These are phyloP conservation scores for Aphelocoma californica DNA, from an alignment of 2,797 vertebrate species.

Conservation along the genomic window DNA sequence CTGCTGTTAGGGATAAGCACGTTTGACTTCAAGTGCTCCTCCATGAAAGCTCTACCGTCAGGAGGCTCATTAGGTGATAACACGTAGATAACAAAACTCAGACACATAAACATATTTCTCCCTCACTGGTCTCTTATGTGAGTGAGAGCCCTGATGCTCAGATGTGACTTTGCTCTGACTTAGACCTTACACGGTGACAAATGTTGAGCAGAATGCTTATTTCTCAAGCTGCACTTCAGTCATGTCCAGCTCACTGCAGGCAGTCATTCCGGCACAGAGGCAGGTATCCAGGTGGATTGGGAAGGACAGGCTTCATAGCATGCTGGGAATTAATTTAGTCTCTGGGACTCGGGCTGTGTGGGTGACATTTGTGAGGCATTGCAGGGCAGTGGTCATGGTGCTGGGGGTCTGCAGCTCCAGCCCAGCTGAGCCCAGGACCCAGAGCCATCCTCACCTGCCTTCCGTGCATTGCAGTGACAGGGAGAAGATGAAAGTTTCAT, in stretches of 20 bases:
- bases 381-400: neutral
- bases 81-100: neutral
- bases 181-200: neutral
- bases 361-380: neutral
- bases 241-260: neutral
- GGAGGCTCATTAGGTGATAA: neutral
- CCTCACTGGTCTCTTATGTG: neutral
- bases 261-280: neutral
- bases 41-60: neutral
- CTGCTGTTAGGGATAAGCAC: neutral
- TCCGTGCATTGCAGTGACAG: neutral
- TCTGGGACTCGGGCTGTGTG: neutral
- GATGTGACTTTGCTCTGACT: neutral
- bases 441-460: neutral
- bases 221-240: neutral
- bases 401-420: neutral
- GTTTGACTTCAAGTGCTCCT: neutral
- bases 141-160: neutral
- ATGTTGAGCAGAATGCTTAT: neutral
- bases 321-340: neutral
- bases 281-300: neutral
- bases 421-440: neutral
- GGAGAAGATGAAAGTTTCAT: neutral
- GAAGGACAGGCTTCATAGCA: neutral
- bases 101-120: neutral